These are phyloP conservation scores for Ceramica pisi DNA, from an alignment of 2,888 invertebrate species.

Conservation along the genomic window DNA sequence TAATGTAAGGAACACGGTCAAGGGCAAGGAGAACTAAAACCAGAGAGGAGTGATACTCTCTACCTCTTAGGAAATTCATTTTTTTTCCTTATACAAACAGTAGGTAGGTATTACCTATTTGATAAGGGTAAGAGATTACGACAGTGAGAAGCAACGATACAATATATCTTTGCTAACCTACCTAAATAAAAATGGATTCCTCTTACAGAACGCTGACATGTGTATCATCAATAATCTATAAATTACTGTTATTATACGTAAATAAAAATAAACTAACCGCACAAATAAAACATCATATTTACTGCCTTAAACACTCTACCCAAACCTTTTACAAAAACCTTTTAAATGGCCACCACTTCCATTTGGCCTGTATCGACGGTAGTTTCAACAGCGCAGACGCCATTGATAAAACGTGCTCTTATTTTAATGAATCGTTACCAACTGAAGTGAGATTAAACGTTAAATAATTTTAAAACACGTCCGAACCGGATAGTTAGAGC, in stretches of 20 bases:
- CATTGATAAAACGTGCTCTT: conserved; percentile 48
- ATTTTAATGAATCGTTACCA: conserved; percentile 59
- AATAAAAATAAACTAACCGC: conserved; percentile 4
- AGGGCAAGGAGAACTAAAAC: background rate
- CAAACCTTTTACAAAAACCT: conserved; percentile 5
- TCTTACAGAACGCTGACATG: background rate
- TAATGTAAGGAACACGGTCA: too few relatives aligned
- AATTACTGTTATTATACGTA: background rate
- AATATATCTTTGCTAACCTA: conserved; percentile 6
- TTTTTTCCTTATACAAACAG: background rate
- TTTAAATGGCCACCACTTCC: conserved; percentile 32
- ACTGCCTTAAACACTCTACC: conserved; percentile 11
- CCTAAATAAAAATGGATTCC: conserved; percentile 9
- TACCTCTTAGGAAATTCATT: background rate
- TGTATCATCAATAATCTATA: background rate
- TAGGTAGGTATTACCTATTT: background rate
- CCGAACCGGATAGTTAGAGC: conserved; percentile 68
- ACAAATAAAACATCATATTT: conserved; percentile 7
- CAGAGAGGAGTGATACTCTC: background rate
- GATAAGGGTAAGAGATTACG: background rate
- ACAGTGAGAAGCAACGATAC: conserved; percentile 16
- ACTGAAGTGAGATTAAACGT: conserved; percentile 53
- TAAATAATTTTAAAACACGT: conserved; percentile 62
- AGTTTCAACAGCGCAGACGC: conserved; percentile 29
- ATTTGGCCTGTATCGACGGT: conserved; percentile 28